Evolutionary conservation across 2,888 invertebrate species (phyloP).

Genomic region (Drosophila borborema): DNA sequence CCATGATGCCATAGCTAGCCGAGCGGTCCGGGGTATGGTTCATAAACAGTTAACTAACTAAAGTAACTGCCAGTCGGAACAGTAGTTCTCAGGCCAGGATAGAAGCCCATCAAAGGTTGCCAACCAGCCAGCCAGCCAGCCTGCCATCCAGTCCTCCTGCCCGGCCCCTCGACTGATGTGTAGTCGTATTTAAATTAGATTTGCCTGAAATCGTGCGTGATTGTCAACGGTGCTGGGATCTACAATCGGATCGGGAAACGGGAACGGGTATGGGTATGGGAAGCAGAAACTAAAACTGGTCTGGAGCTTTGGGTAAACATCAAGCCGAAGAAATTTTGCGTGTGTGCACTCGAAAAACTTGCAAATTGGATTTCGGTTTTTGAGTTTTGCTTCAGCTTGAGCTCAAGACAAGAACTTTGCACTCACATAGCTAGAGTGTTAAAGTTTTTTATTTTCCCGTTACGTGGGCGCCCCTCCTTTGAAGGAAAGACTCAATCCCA

Average conservation of each 20-base stretch:
- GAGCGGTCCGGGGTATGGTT: slow-evolving; percentile 28
- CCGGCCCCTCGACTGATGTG: slow-evolving; percentile 50
- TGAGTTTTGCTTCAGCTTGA: slow-evolving; percentile 49
- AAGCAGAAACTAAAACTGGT: slow-evolving; percentile 4
- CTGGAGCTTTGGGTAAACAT: slow-evolving; percentile 36
- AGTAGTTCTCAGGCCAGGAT: slow-evolving; percentile 36
- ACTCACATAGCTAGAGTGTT: slow-evolving; percentile 33
- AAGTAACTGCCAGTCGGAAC: slow-evolving; percentile 64
- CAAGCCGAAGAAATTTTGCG: slow-evolving; percentile 55
- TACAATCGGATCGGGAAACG: slow-evolving; percentile 16
- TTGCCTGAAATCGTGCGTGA: slow-evolving; percentile 81
- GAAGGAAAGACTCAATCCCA: not conserved
- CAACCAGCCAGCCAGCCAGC: slow-evolving; percentile 7
- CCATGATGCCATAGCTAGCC: slow-evolving; percentile 6
- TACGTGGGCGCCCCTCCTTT: slow-evolving; percentile 18
- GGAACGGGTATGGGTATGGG: slow-evolving; percentile 7
- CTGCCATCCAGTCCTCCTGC: not conserved
- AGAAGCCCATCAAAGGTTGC: slow-evolving; percentile 71
- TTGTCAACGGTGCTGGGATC: slow-evolving; percentile 63
- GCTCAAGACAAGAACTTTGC: slow-evolving; percentile 49
- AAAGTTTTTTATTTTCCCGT: slow-evolving; percentile 30
- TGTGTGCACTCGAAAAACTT: slow-evolving; percentile 73
- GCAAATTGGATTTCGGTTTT: slow-evolving; percentile 81
- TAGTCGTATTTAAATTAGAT: slow-evolving; percentile 81
- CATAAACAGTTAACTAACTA: slow-evolving; percentile 80